Evolutionary conservation across 2,797 vertebrate species (phyloP).

Genomic region (Helicolenus hilgendorfi): DNA sequence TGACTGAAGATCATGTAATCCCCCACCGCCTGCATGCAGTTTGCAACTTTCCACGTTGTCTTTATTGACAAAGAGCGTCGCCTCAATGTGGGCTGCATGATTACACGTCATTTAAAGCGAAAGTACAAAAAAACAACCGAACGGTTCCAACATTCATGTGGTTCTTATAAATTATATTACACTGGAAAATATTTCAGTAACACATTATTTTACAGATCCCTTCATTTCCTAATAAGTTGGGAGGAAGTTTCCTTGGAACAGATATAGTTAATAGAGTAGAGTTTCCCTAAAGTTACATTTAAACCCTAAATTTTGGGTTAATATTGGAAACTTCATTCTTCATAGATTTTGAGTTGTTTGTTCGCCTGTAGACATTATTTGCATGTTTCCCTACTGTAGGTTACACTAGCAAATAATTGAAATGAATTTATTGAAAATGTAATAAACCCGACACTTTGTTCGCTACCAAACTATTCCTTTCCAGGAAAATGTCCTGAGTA

Average conservation of each 20-base stretch:
- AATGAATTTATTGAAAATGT: neutral
- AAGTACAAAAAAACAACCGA: conserved; percentile 35
- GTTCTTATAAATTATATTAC: too few relatives aligned
- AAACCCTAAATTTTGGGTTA: neutral
- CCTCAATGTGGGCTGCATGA: too few relatives aligned
- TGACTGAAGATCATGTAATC: neutral
- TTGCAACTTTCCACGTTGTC: conserved; percentile 20
- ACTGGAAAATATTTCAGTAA: neutral
- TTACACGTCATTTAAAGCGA: conserved; percentile 17
- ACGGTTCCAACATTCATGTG: neutral
- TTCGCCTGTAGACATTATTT: neutral
- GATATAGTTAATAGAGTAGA: neutral
- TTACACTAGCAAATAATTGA: neutral
- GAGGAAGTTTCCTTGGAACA: neutral
- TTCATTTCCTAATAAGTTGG: neutral
- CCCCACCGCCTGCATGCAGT: neutral
- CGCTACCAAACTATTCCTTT: neutral
- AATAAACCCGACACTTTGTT: neutral
- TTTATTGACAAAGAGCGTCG: neutral
- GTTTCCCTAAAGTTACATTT: neutral
- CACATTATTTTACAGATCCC: neutral
- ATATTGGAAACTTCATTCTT: neutral
- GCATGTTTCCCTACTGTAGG: neutral
- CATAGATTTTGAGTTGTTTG: neutral
- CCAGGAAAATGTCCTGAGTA: neutral